phyloP scores from a whole-genome alignment of 2,888 invertebrate genomes.

The Habrosyne pyritoides region DNA sequence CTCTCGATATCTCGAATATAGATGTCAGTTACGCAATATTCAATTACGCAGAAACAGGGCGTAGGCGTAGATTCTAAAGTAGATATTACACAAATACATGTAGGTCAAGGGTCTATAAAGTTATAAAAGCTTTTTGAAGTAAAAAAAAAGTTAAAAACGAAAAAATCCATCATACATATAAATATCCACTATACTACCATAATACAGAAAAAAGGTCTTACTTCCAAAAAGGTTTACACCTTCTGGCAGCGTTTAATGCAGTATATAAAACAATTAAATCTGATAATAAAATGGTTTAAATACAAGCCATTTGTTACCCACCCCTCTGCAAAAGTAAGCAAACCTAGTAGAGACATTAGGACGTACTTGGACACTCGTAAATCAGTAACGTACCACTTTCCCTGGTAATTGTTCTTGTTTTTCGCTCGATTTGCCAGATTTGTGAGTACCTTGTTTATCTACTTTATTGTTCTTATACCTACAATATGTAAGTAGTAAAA shows the following conservation, averaged over 20 bases:
- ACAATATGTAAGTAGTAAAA: conserved; percentile 7
- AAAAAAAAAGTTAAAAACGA: too few relatives aligned
- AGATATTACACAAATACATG: background rate
- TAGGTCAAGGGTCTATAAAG: background rate
- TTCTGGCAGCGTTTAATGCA: background rate
- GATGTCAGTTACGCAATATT: background rate
- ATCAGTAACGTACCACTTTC: conserved; percentile 40
- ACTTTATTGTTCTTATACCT: conserved; percentile 32
- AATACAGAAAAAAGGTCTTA: too few relatives aligned
- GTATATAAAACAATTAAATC: background rate
- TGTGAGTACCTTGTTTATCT: conserved; percentile 30
- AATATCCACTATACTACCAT: too few relatives aligned
- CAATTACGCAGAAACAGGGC: background rate
- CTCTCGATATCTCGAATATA: background rate
- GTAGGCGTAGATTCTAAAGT: background rate
- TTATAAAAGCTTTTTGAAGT: too few relatives aligned
- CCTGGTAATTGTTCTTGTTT: conserved; percentile 47
- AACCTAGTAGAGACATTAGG: conserved; percentile 16
- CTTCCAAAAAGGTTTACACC: background rate
- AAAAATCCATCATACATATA: too few relatives aligned
- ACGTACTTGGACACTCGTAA: conserved; percentile 36
- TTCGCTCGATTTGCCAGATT: conserved; percentile 29
- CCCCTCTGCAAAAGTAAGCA: background rate
- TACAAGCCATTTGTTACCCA: background rate
- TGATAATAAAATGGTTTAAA: background rate